These are phyloP conservation scores for Cheilosia urbana DNA, from an alignment of 2,888 invertebrate genomes.

Conservation along the genomic window DNA sequence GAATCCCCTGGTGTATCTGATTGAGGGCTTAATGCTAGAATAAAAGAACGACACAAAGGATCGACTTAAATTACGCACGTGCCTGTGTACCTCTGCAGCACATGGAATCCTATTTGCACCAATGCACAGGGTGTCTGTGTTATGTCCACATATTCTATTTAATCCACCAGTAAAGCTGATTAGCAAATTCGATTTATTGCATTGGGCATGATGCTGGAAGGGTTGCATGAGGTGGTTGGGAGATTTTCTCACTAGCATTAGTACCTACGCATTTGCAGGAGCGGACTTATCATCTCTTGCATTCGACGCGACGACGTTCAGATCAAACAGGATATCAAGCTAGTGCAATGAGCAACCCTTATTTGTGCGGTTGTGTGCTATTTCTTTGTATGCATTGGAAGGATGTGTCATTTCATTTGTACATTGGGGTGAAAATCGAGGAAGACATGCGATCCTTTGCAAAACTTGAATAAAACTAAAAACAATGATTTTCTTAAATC, in stretches of 20 bases:
- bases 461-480: no score
- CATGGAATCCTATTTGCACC: neutral
- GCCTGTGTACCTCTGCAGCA: slow-evolving; percentile 5
- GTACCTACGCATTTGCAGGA: neutral
- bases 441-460: no score
- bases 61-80: slow-evolving; percentile 20
- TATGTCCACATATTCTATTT: neutral
- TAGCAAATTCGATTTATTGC: slow-evolving; percentile 30
- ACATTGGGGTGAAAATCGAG: no score
- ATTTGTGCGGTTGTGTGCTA: neutral
- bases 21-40: neutral
- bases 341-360: slow-evolving; percentile 19
- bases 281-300: neutral
- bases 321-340: no score
- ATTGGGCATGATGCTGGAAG: neutral
- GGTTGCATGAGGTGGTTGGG: slow-evolving; percentile 1
- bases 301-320: neutral
- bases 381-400: no score
- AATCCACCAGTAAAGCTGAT: slow-evolving; percentile 41
- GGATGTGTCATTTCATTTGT: no score
- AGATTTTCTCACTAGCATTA: neutral
- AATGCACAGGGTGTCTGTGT: neutral
- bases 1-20: slow-evolving; percentile 19
- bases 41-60: slow-evolving; percentile 9
- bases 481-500: no score